phyloP scores from a whole-genome alignment of 1,140 invertebrate species.

The Sweltsa coloradensis region DNA sequence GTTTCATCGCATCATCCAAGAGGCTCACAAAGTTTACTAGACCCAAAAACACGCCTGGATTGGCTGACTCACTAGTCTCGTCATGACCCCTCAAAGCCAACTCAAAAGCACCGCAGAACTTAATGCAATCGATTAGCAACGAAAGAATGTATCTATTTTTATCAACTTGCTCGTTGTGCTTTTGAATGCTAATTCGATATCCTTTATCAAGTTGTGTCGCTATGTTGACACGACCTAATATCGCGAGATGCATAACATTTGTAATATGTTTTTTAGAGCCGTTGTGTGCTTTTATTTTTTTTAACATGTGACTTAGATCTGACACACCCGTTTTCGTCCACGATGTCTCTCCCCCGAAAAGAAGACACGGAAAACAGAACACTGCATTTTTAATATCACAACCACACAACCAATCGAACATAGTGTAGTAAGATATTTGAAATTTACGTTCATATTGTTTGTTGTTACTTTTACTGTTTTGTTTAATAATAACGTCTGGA shows the following conservation, averaged over 20 bases:
- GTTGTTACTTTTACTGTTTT: slow-evolving; percentile 11
- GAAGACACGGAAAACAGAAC: slow-evolving; percentile 19
- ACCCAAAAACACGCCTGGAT: slow-evolving; percentile 15
- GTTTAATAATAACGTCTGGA: slow-evolving; percentile 12
- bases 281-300: slow-evolving; percentile 15
- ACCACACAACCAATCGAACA: slow-evolving; percentile 15
- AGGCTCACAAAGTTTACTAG: slow-evolving; percentile 19
- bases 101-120: slow-evolving; percentile 24
- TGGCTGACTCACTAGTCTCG: slow-evolving; percentile 15
- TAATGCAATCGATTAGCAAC: slow-evolving; percentile 25
- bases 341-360: slow-evolving; percentile 16
- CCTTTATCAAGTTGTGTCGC: slow-evolving; percentile 1
- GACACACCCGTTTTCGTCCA: slow-evolving; percentile 15
- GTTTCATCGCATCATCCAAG: slow-evolving; percentile 18
- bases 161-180: slow-evolving; percentile 22
- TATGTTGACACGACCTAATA: slow-evolving; percentile 7
- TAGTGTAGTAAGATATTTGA: slow-evolving; percentile 13
- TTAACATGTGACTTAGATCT: slow-evolving; percentile 11
- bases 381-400: slow-evolving; percentile 17
- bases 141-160: slow-evolving; percentile 24
- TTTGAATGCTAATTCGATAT: slow-evolving; percentile 9
- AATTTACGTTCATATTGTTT: slow-evolving; percentile 15
- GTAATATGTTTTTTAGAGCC: slow-evolving; percentile 10
- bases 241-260: background rate
- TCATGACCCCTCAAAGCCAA: slow-evolving; percentile 20